A percentile compares a stretch with the other conserved stretches of the same genome.
Conservation (phyloP, 2,113 vertebrate genomes). For the Callospermophilus lateralis region DNA sequence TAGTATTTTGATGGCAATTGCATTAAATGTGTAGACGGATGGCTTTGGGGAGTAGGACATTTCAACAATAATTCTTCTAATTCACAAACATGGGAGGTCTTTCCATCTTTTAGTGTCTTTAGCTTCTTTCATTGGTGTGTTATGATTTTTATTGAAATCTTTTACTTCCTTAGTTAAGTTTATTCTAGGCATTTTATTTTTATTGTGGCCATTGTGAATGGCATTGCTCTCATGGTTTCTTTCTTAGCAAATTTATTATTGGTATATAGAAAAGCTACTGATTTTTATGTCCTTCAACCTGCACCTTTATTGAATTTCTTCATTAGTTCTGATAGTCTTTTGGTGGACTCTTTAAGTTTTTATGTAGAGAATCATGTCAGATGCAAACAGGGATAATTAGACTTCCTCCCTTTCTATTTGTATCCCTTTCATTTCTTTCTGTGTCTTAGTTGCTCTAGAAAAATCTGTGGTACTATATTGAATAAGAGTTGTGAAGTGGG, state of each 20-base stretch:
- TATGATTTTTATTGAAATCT: not conserved
- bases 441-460: not conserved
- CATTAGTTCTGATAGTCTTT: not conserved
- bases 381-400: not conserved
- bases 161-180: not conserved
- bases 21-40: not conserved
- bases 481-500: not conserved
- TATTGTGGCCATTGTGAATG: not conserved
- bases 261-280: not conserved
- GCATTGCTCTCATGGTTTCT: not conserved
- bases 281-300: not conserved
- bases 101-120: not conserved
- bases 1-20: not conserved
- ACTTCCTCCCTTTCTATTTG: not conserved
- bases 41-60: not conserved
- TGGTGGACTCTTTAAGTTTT: not conserved
- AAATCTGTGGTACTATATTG: not conserved
- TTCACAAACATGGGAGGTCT: not conserved
- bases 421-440: not conserved
- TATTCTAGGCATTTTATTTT: not conserved
- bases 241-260: not conserved
- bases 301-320: not conserved
- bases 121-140: not conserved
- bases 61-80: not conserved
- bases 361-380: not conserved